A percentile compares a stretch with the other conserved stretches of the same genome.
These are phyloP conservation scores for Sterna hirundo DNA, from an alignment of 2,113 vertebrate genomes.

Conservation along the genomic window DNA sequence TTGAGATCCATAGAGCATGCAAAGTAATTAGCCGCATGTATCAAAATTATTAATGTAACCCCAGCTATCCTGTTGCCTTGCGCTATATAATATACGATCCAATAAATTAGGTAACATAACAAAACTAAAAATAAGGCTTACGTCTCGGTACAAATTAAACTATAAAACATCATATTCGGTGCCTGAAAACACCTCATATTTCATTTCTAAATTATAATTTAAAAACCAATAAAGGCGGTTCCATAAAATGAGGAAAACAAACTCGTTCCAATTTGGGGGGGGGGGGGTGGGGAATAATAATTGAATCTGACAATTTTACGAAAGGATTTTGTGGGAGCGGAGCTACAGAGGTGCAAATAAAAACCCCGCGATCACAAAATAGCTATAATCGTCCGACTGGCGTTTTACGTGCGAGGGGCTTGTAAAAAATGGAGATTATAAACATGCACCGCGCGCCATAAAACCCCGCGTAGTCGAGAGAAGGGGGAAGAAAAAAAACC, in stretches of 20 bases:
- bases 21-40: slow-evolving; percentile 70
- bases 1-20: slow-evolving; percentile 38
- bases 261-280: background rate
- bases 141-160: slow-evolving; percentile 66
- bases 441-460: background rate
- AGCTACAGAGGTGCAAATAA: background rate
- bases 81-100: slow-evolving; percentile 57
- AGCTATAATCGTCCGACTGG: background rate
- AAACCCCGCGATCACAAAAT: background rate
- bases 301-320: background rate
- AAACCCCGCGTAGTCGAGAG: background rate
- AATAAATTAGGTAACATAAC: slow-evolving; percentile 65
- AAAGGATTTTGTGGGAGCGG: background rate
- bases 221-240: slow-evolving; percentile 19
- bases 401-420: background rate
- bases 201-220: slow-evolving; percentile 19
- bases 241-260: slow-evolving; percentile 17
- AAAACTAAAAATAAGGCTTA: slow-evolving; percentile 51
- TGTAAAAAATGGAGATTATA: slow-evolving; percentile 14
- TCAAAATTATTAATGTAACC: slow-evolving; percentile 71
- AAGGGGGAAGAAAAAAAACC: background rate
- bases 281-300: background rate
- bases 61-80: slow-evolving; percentile 50
- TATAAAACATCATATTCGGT: slow-evolving; percentile 53
- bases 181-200: slow-evolving; percentile 22